These are phyloP conservation scores for Catajapyx aquilonaris DNA, from an alignment of 1,140 invertebrate genomes.

Conservation along the genomic window DNA sequence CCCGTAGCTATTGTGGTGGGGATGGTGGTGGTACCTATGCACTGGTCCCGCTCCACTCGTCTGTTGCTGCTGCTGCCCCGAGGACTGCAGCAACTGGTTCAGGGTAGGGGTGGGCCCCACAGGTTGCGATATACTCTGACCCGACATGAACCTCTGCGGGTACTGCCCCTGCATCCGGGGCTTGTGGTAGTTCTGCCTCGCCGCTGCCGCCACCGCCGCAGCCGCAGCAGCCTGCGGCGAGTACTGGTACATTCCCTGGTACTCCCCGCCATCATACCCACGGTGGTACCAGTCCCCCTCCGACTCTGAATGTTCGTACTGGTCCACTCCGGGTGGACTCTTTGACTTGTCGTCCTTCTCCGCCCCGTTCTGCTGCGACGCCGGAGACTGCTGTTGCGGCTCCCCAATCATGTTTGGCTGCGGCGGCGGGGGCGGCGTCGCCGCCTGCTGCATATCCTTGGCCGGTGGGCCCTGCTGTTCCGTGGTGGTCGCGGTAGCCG, in stretches of 20 bases:
- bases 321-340: too few relatives aligned
- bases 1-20: conserved; percentile 2
- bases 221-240: not conserved
- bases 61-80: conserved; percentile 34
- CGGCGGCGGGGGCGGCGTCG: not conserved
- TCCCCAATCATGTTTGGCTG: too few relatives aligned
- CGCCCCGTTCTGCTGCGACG: too few relatives aligned
- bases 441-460: not conserved
- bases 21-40: conserved; percentile 5
- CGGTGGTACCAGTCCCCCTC: too few relatives aligned
- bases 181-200: conserved; percentile 4
- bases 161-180: conserved; percentile 13
- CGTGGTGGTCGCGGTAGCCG: not conserved
- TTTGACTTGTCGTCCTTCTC: too few relatives aligned
- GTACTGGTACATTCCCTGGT: not conserved
- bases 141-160: conserved; percentile 31
- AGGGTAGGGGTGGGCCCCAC: conserved; percentile 74
- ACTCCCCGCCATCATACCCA: too few relatives aligned
- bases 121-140: conserved; percentile 44
- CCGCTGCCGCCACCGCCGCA: not conserved
- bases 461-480: not conserved
- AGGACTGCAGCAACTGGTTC: conserved; percentile 66
- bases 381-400: too few relatives aligned
- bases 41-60: conserved; percentile 8
- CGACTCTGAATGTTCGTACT: too few relatives aligned